Percentiles rank a stretch among this genome's conserved stretches.
phyloP scores from a whole-genome alignment of 2,113 vertebrate species.

The Pangasianodon hypophthalmus region DNA sequence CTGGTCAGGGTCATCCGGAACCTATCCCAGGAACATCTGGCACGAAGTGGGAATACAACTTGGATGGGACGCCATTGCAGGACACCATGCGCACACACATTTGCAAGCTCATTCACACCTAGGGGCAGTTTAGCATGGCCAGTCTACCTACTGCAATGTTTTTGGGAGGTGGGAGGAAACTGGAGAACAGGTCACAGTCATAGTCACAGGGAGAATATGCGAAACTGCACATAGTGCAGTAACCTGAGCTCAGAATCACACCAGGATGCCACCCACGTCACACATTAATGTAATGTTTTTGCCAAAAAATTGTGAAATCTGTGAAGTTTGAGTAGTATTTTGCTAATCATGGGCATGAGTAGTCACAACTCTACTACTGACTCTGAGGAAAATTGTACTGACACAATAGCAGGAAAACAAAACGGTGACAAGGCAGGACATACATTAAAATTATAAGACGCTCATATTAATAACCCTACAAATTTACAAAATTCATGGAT shows the following conservation, averaged over 20 bases:
- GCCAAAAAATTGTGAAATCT: too few species aligned
- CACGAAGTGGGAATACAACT: too few species aligned
- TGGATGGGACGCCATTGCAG: too few species aligned
- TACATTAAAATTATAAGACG: neutral
- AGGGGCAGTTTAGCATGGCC: neutral
- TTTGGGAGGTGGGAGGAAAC: neutral
- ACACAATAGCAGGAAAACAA: neutral
- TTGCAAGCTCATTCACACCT: neutral
- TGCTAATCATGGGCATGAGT: too few species aligned
- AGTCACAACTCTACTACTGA: neutral
- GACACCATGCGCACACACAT: neutral
- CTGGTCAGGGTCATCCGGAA: too few species aligned
- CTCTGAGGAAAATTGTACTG: neutral
- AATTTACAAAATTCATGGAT: neutral
- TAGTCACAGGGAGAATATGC: neutral
- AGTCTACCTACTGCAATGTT: neutral
- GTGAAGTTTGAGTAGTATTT: too few species aligned
- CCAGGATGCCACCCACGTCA: neutral
- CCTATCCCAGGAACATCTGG: too few species aligned
- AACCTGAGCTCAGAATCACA: neutral
- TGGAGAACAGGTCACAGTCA: neutral
- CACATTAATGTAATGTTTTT: neutral
- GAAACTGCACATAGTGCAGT: neutral
- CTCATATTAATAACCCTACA: neutral
- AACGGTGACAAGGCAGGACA: neutral